Percentiles rank a stretch among this genome's conserved stretches.
Evolutionary conservation across 1,140 invertebrate species (phyloP).

Genomic region (Caenorhabditis remanei): DNA sequence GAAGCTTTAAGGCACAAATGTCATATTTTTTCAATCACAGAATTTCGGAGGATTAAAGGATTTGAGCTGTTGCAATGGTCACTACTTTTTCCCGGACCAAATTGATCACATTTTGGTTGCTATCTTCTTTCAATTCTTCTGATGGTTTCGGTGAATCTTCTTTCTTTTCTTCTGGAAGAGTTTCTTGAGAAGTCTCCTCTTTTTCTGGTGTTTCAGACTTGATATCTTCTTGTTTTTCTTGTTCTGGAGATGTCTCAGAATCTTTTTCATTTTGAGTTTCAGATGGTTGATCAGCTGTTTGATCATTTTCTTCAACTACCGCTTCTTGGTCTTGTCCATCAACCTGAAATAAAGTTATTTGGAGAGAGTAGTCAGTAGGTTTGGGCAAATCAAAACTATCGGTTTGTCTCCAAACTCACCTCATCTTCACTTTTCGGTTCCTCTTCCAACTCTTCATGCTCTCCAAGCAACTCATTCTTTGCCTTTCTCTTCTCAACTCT

Average conservation of each 20-base stretch:
- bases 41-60: neutral
- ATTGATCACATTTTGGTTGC: slow-evolving; percentile 45
- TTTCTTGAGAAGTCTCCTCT: neutral
- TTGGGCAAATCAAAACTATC: neutral
- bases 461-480: slow-evolving; percentile 33
- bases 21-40: slow-evolving; percentile 37
- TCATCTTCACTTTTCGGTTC: slow-evolving; percentile 43
- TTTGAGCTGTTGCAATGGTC: slow-evolving; percentile 14
- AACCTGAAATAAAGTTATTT: neutral
- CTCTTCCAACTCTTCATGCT: slow-evolving; percentile 31
- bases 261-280: neutral
- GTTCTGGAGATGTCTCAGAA: slow-evolving; percentile 26
- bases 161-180: too few species aligned
- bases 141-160: too few species aligned
- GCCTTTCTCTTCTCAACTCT: slow-evolving; percentile 49
- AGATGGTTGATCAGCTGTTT: neutral
- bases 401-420: neutral
- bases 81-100: slow-evolving; percentile 38
- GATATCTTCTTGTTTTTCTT: neutral
- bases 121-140: slow-evolving; percentile 35
- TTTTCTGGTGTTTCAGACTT: neutral
- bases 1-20: slow-evolving; percentile 46
- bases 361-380: too few species aligned
- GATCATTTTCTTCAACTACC: neutral
- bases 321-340: neutral